These are phyloP conservation scores for Microplitis manilae DNA, from an alignment of 2,888 invertebrate species.

Conservation along the genomic window DNA sequence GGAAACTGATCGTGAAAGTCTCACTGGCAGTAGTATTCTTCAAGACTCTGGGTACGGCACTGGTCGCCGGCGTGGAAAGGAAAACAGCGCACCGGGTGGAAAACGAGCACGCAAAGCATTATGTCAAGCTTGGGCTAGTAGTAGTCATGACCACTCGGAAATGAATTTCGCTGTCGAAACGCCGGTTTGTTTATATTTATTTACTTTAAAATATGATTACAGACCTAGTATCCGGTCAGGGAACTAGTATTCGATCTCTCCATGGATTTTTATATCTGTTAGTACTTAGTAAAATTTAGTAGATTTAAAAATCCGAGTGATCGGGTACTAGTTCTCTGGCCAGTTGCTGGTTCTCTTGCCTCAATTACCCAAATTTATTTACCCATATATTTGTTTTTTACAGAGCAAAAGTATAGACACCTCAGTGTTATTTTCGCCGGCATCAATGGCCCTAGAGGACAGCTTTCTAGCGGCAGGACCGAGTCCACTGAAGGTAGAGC, in stretches of 20 bases:
- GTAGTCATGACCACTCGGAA: constrained; percentile 75
- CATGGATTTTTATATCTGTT: too few species aligned
- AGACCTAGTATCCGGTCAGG: neutral
- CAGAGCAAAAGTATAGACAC: constrained; percentile 90
- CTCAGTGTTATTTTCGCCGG: constrained; percentile 88
- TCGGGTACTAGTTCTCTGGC: too few species aligned
- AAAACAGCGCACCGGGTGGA: constrained; percentile 78
- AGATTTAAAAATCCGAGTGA: too few species aligned
- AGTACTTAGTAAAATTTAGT: too few species aligned
- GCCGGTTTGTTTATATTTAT: constrained; percentile 75
- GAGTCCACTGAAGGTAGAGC: constrained; percentile 76
- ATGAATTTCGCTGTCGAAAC: constrained; percentile 84
- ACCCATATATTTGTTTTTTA: constrained; percentile 68
- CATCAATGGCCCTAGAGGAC: constrained; percentile 86
- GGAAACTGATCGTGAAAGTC: constrained; percentile 79
- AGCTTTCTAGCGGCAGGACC: constrained; percentile 80
- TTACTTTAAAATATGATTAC: neutral
- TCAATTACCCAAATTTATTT: neutral
- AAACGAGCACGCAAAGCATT: constrained; percentile 88
- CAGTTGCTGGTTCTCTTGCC: neutral
- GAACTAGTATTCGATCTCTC: neutral
- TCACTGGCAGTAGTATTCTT: constrained; percentile 66
- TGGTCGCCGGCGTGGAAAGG: constrained; percentile 76
- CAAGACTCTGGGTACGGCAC: constrained; percentile 77
- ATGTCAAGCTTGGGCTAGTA: constrained; percentile 80